Evolutionary conservation across 2,113 vertebrate genomes (phyloP).

Genomic region (Tupaia chinensis): DNA sequence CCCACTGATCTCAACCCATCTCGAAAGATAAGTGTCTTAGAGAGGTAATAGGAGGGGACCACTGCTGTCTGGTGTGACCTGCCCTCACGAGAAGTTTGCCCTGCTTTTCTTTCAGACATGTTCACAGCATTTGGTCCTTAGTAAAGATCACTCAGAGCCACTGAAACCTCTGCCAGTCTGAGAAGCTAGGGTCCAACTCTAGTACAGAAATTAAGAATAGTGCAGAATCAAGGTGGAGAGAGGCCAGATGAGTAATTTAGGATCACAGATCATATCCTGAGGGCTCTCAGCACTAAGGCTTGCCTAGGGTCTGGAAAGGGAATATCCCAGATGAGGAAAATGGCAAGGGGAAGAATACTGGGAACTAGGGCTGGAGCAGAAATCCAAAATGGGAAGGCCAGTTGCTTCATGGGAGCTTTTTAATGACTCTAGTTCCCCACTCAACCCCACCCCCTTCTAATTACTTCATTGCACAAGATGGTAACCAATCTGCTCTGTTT

Average conservation of each 20-base stretch:
- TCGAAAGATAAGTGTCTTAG: not conserved
- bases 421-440: not conserved
- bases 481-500: slow-evolving; percentile 57
- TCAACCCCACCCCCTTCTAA: slow-evolving; percentile 20
- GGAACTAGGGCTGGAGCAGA: slow-evolving; percentile 61
- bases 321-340: slow-evolving; percentile 42
- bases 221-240: not conserved
- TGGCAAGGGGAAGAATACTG: not conserved
- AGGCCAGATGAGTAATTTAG: not conserved
- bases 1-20: not conserved
- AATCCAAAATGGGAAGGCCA: slow-evolving; percentile 56
- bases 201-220: not conserved
- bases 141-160: not conserved
- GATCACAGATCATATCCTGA: not conserved
- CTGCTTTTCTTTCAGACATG: not conserved
- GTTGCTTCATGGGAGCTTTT: slow-evolving; percentile 31
- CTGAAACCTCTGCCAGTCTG: not conserved
- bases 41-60: not conserved
- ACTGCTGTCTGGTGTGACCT: not conserved
- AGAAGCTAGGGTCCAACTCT: not conserved
- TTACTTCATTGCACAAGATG: slow-evolving; percentile 66
- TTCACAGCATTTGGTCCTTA: not conserved
- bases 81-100: not conserved
- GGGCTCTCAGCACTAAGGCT: not conserved
- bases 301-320: slow-evolving; percentile 39